Conservation (phyloP, 2,888 invertebrate species). For the Zeuzera pyrina region DNA sequence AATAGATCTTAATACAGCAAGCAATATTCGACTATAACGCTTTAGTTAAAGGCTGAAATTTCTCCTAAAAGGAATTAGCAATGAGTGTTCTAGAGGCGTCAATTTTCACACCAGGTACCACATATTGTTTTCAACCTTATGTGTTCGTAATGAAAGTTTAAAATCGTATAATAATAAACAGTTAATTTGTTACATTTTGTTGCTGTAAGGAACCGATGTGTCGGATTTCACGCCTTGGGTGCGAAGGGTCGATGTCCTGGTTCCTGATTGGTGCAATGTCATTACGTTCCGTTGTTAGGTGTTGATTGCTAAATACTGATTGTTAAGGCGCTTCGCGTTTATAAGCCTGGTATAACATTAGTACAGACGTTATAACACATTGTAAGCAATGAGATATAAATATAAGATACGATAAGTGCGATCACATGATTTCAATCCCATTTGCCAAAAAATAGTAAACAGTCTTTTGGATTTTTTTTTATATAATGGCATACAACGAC, state of each 20-base stretch:
- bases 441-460: no score
- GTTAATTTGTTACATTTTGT: no score
- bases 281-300: conserved; percentile 27
- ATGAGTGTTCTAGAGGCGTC: conserved; percentile 46
- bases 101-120: conserved; percentile 60
- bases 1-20: conserved; percentile 18
- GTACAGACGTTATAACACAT: no score
- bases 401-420: no score
- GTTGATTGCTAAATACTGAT: conserved; percentile 41
- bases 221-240: conserved; percentile 67
- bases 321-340: no score
- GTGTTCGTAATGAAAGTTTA: no score
- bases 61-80: conserved; percentile 13
- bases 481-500: no score
- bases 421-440: no score
- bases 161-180: no score
- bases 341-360: no score
- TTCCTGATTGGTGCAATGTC: conserved; percentile 44
- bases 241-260: conserved; percentile 56
- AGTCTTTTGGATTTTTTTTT: no score
- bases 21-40: conserved; percentile 20
- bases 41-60: conserved; percentile 8
- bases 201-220: conserved; percentile 41
- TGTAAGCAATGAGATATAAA: no score
- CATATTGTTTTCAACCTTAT: conserved; percentile 23